Evolutionary conservation across 2,797 vertebrate genomes (phyloP).

Genomic region (Coreius guichenoti): DNA sequence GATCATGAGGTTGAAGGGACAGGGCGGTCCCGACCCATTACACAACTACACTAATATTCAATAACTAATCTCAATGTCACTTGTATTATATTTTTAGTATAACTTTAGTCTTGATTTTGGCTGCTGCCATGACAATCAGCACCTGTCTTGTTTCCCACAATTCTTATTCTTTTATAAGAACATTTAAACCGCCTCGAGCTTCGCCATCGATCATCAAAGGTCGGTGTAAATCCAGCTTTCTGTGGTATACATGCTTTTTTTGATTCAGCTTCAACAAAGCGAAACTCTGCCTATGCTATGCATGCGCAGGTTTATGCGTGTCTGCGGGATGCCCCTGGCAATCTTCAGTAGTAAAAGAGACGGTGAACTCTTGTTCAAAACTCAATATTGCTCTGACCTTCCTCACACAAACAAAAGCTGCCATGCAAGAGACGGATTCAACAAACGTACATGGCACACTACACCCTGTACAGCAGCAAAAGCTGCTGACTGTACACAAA

Average conservation of each 20-base stretch:
- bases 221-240: neutral
- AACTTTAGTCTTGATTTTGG: neutral
- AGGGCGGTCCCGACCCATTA: no score
- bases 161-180: neutral
- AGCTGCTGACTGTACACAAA: slow-evolving; percentile 39
- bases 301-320: neutral
- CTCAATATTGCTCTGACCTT: slow-evolving; percentile 43
- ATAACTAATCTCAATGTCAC: neutral
- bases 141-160: neutral
- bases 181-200: neutral
- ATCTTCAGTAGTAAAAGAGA: neutral
- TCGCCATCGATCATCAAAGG: neutral
- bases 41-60: no score
- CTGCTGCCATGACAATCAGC: neutral
- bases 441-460: slow-evolving; percentile 15
- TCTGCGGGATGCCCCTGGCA: neutral
- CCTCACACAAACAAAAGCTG: slow-evolving; percentile 31
- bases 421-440: slow-evolving; percentile 28
- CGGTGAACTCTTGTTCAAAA: slow-evolving; percentile 8
- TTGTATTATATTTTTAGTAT: neutral
- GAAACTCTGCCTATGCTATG: neutral
- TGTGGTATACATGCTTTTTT: neutral
- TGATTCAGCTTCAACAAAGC: slow-evolving; percentile 3
- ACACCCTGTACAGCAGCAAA: slow-evolving; percentile 8
- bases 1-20: neutral